These are phyloP conservation scores for Tryphoninae sp. DNA, from an alignment of 2,888 invertebrate genomes.

Conservation along the genomic window DNA sequence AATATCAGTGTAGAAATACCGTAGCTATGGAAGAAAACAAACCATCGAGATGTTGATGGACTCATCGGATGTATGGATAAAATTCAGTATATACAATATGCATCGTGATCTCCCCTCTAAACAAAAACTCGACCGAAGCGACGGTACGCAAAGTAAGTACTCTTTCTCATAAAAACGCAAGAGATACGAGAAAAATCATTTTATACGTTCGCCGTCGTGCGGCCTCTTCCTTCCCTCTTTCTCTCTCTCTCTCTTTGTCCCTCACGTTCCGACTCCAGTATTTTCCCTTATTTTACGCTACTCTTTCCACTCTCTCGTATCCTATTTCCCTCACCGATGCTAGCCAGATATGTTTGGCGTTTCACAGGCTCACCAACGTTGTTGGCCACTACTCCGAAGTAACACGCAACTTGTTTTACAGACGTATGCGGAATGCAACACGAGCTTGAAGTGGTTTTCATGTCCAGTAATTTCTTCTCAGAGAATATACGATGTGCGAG, in stretches of 20 bases:
- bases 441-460: conserved; percentile 49
- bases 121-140: conserved; percentile 17
- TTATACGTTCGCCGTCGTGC: conserved; percentile 36
- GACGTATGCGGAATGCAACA: conserved; percentile 6
- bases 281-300: conserved; percentile 30
- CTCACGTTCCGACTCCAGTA: conserved; percentile 7
- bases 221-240: conserved; percentile 1
- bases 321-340: conserved; percentile 2
- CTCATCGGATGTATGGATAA: conserved; percentile 27
- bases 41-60: background rate
- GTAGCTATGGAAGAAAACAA: no score
- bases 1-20: no score
- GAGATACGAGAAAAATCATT: conserved; percentile 59
- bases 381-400: conserved; percentile 14
- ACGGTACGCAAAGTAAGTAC: conserved; percentile 58
- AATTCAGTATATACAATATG: conserved; percentile 21
- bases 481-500: background rate
- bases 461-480: conserved; percentile 37
- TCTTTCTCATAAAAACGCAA: conserved; percentile 52
- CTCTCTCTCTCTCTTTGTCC: background rate
- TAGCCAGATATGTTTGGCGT: conserved; percentile 30
- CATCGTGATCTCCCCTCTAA: conserved; percentile 29
- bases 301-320: conserved; percentile 12
- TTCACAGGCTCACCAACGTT: conserved; percentile 35
- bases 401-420: background rate